Conservation (phyloP, 2,888 invertebrate species). For the Theristus sp. region DNA sequence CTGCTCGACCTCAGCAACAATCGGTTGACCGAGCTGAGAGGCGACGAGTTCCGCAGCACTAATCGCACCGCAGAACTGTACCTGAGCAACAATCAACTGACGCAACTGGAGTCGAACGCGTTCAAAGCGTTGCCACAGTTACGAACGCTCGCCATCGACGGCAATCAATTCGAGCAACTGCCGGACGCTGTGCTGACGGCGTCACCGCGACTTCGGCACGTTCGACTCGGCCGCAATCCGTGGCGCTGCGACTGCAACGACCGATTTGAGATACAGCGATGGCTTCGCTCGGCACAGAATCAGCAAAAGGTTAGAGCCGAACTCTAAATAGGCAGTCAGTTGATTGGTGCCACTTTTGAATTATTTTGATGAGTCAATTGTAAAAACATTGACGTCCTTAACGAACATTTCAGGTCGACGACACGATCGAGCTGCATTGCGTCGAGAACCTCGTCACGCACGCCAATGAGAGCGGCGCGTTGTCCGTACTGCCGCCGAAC, state of each 20-base stretch:
- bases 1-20: conserved; percentile 21
- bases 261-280: conserved; percentile 2
- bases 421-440: conserved; percentile 16
- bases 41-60: conserved; percentile 16
- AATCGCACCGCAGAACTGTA: conserved; percentile 13
- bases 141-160: conserved; percentile 15
- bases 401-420: conserved; percentile 11
- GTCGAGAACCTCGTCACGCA: conserved; percentile 24
- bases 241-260: conserved; percentile 24
- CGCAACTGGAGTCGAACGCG: conserved; percentile 9
- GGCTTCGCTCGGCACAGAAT: not conserved
- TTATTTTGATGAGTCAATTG: not conserved
- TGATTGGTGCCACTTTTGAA: not conserved
- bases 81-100: conserved; percentile 16
- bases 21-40: conserved; percentile 12
- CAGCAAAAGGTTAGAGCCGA: not conserved
- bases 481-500: conserved; percentile 11
- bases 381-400: not conserved
- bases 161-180: conserved; percentile 13
- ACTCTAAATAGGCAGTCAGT: too few species aligned
- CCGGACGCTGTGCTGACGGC: conserved; percentile 4
- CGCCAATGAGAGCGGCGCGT: conserved; percentile 21
- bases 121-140: conserved; percentile 16
- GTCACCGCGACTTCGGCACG: not conserved
- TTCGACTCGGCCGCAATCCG: conserved; percentile 21